Base-by-base conservation (phyloP, 1,140 invertebrate species). In the Ostrea edulis region DNA sequence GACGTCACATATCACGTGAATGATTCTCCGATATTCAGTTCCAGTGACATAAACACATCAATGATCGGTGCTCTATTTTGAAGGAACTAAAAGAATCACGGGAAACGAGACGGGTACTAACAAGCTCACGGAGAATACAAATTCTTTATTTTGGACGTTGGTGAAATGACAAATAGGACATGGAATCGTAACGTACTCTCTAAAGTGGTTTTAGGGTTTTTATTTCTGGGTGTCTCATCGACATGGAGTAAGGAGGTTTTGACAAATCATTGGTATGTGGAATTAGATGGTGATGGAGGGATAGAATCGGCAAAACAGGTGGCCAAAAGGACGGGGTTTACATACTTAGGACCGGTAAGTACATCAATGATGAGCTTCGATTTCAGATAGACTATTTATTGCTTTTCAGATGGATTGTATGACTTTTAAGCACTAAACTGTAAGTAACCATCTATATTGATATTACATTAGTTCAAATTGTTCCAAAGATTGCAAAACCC, bases 231-330 rank as follows among this genome's bases (percentile, higher is more conserved):
- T 29, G 58, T 85, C 54, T 85, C 83, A 44, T 58, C 83, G 53
- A 62, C 83, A 85, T 83, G 89, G 87, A 71, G 89, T 54, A 88
- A 77, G 84, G 92, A 93, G 29, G 90, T 93, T 82, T 71, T 90
- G 22, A 93, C 92, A 51, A 92, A 92, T 88, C 85, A 91, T 86
- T 93, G 92, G 92, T 89, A 91, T 58, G 92, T 93, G 68, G 90
- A 91, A 77, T 82, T 93, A 14, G 90, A 89, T 44, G 89, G 90
- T 53, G 89, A 88, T 29, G 92, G 91, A 8, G 92, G 92, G 29
- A 84, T 86, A 12, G 89, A 90, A 12, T 86, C 91, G 51, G 92
- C 92, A 35, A 89, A 88, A 20, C 85, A 88, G 77, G 90, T 93
- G 62, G 88, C 92, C 17, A 91, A 93, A 86, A 88, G 90, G 71